Conservation (phyloP, 2,797 vertebrate genomes). For the Cyclura pinguis region DNA sequence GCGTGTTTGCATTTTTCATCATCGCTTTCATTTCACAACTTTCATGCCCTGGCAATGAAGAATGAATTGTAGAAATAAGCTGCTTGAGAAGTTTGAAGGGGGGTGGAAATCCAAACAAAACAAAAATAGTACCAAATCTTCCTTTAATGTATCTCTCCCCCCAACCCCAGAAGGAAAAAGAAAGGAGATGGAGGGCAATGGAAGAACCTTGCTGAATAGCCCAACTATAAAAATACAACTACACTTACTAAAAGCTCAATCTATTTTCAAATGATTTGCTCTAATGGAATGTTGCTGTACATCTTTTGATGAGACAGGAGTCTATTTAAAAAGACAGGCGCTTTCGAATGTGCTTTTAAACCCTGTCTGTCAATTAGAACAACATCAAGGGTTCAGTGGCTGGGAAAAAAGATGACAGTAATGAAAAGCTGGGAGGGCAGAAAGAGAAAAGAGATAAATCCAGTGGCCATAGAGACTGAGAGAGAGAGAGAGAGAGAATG, state of each 20-base stretch:
- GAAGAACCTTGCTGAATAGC: constrained; percentile 58
- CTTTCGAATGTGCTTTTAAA: constrained; percentile 83
- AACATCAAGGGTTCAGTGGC: constrained; percentile 79
- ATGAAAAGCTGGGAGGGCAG: constrained; percentile 77
- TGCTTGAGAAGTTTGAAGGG: constrained; percentile 31
- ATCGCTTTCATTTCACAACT: constrained; percentile 54
- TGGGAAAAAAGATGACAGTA: constrained; percentile 82
- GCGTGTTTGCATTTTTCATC: neutral
- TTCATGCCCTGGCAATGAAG: neutral
- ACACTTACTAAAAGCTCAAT: constrained; percentile 80
- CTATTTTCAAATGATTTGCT: constrained; percentile 82
- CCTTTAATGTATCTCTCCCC: constrained; percentile 59
- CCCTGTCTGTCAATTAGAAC: constrained; percentile 82
- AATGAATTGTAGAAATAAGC: constrained; percentile 44
- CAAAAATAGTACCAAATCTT: constrained; percentile 54
- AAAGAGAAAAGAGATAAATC: constrained; percentile 60
- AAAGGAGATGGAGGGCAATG: constrained; percentile 42
- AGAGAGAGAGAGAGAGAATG: constrained; percentile 26
- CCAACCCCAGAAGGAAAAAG: constrained; percentile 34
- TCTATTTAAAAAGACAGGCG: constrained; percentile 82
- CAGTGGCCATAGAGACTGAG: constrained; percentile 16
- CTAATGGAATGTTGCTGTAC: constrained; percentile 84
- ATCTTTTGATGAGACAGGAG: constrained; percentile 82
- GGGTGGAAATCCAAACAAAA: constrained; percentile 51
- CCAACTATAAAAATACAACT: constrained; percentile 71